Conservation (phyloP, 2,113 vertebrate species). For the Pollimyrus isidori region DNA sequence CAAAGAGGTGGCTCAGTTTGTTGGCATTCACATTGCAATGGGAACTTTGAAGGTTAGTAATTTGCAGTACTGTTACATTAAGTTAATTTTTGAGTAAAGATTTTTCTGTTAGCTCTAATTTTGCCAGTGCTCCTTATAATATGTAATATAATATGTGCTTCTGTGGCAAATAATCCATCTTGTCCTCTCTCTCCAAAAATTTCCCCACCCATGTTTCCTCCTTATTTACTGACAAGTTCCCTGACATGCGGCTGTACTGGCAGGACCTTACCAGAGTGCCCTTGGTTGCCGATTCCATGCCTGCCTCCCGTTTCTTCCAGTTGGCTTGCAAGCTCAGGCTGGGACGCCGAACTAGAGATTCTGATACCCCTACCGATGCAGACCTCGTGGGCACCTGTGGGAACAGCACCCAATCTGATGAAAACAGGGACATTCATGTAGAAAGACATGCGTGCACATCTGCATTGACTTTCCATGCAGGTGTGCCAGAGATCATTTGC, state of each 20-base stretch:
- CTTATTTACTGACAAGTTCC: slow-evolving; percentile 47
- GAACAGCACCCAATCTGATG: neutral
- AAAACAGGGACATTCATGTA: neutral
- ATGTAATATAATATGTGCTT: neutral
- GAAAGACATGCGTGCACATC: neutral
- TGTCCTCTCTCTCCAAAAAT: neutral
- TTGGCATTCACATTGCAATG: slow-evolving; percentile 69
- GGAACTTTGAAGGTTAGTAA: slow-evolving; percentile 63
- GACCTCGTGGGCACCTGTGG: neutral
- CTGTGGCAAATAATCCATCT: neutral
- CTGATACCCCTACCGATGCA: slow-evolving; percentile 13
- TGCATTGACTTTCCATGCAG: neutral
- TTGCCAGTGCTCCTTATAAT: neutral
- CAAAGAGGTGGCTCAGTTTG: slow-evolving; percentile 56
- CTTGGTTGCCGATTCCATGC: slow-evolving; percentile 59
- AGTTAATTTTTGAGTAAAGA: neutral
- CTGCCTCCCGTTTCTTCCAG: slow-evolving; percentile 49
- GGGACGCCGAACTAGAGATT: slow-evolving; percentile 26
- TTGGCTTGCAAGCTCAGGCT: slow-evolving; percentile 48
- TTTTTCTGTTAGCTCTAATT: neutral
- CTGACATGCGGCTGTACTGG: slow-evolving; percentile 62
- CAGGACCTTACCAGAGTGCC: slow-evolving; percentile 59
- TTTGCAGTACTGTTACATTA: neutral
- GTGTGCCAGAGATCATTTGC: neutral
- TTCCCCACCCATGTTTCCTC: neutral